A percentile compares a stretch with the other conserved stretches of the same genome.
Conservation (phyloP, 2,888 invertebrate species). For the Agonopterix alstromeriana region DNA sequence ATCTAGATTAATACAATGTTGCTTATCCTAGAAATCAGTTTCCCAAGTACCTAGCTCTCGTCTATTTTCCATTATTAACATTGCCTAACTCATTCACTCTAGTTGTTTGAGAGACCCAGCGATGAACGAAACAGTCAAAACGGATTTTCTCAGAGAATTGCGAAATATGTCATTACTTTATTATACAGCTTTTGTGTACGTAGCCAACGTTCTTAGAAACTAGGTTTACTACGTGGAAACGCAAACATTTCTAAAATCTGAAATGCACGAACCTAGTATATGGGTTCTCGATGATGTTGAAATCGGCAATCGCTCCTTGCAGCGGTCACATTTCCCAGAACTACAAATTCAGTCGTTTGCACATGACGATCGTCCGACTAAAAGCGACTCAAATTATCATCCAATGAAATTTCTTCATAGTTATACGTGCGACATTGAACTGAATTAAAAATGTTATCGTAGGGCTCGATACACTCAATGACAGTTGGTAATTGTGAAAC, state of each 20-base stretch:
- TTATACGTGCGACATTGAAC: conserved; percentile 62
- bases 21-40: too few relatives aligned
- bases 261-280: conserved; percentile 41
- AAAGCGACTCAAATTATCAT: conserved; percentile 38
- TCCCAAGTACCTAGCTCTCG: too few relatives aligned
- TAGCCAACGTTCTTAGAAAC: conserved; percentile 29
- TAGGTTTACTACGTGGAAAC: conserved; percentile 65
- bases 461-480: conserved; percentile 48
- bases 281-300: conserved; percentile 40
- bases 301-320: conserved; percentile 56
- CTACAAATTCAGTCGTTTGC: conserved; percentile 38
- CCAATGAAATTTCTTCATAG: conserved; percentile 57
- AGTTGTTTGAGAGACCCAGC: not conserved
- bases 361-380: conserved; percentile 21
- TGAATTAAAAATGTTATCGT: conserved; percentile 63
- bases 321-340: conserved; percentile 54
- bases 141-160: conserved; percentile 9
- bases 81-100: too few relatives aligned
- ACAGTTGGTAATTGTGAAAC: conserved; percentile 49
- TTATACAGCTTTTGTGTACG: conserved; percentile 10
- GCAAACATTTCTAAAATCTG: conserved; percentile 64
- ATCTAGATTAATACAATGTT: too few relatives aligned
- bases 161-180: conserved; percentile 7
- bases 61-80: too few relatives aligned
- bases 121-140: conserved; percentile 4